These are phyloP conservation scores for Fratercula arctica DNA, from an alignment of 2,797 vertebrate genomes.

Conservation along the genomic window DNA sequence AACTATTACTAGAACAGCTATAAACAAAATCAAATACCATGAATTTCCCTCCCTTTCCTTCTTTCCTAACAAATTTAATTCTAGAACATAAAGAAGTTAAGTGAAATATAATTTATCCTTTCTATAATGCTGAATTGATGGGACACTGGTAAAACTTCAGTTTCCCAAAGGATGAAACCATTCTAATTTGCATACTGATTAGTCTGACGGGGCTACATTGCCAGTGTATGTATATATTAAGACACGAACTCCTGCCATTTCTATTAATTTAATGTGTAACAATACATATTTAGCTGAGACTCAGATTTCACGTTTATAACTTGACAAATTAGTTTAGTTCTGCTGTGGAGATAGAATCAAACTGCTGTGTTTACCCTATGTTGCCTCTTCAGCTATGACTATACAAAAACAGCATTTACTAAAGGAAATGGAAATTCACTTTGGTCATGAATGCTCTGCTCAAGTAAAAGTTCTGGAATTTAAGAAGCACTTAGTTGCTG, in stretches of 20 bases:
- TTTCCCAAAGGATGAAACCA: background rate
- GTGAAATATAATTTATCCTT: background rate
- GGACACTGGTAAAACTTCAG: background rate
- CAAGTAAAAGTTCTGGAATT: constrained; percentile 86
- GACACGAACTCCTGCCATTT: constrained; percentile 17
- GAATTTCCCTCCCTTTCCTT: background rate
- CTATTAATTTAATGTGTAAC: constrained; percentile 54
- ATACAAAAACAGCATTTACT: constrained; percentile 67
- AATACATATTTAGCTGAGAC: constrained; percentile 42
- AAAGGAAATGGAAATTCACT: constrained; percentile 79
- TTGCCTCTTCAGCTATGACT: constrained; percentile 58
- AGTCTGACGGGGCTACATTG: background rate
- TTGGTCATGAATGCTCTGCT: constrained; percentile 73
- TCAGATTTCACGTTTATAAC: constrained; percentile 65
- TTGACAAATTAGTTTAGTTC: constrained; percentile 71
- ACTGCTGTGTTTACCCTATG: constrained; percentile 62
- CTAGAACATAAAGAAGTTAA: background rate
- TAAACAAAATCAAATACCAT: background rate
- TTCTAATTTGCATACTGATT: background rate
- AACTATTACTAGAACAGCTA: background rate
- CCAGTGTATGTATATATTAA: background rate
- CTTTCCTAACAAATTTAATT: background rate
- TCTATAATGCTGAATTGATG: background rate
- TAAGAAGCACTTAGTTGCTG: constrained; percentile 89
- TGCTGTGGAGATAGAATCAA: constrained; percentile 63